Evolutionary conservation across 1,140 invertebrate genomes (phyloP).

Genomic region (Dendroctonus ponderosae): DNA sequence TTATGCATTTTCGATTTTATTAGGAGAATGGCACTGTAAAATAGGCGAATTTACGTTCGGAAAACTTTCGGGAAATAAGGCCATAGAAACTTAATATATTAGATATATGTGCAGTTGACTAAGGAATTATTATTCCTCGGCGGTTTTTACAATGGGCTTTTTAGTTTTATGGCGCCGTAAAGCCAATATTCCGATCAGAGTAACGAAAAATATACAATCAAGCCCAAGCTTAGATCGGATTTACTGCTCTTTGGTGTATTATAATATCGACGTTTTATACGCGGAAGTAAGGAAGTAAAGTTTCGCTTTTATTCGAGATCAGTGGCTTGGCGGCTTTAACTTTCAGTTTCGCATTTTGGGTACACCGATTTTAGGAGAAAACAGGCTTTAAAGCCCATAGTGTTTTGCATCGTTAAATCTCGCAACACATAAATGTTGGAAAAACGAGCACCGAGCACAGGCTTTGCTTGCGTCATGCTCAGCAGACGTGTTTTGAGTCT

Average conservation of each 20-base stretch:
- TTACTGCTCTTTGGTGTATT: slow-evolving; percentile 17
- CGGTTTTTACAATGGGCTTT: slow-evolving; percentile 10
- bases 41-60: slow-evolving; percentile 1
- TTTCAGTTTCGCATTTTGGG: too few species aligned
- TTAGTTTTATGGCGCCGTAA: slow-evolving; percentile 20
- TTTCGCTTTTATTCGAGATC: too few species aligned
- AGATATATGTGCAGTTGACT: slow-evolving; percentile 18
- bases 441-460: too few species aligned
- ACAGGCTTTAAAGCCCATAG: too few species aligned
- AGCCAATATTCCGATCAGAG: slow-evolving; percentile 22
- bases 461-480: too few species aligned
- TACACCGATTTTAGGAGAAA: too few species aligned
- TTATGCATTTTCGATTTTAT: slow-evolving; percentile 7
- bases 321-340: too few species aligned
- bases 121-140: slow-evolving; percentile 20
- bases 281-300: too few species aligned
- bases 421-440: too few species aligned
- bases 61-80: neutral
- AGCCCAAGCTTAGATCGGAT: slow-evolving; percentile 13
- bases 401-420: too few species aligned
- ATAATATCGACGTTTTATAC: slow-evolving; percentile 13
- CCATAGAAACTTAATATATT: slow-evolving; percentile 19
- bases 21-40: neutral
- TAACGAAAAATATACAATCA: slow-evolving; percentile 17
- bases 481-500: too few species aligned